These are phyloP conservation scores for Peromyscus nudipes DNA, from an alignment of 2,797 vertebrate species.

Conservation along the genomic window DNA sequence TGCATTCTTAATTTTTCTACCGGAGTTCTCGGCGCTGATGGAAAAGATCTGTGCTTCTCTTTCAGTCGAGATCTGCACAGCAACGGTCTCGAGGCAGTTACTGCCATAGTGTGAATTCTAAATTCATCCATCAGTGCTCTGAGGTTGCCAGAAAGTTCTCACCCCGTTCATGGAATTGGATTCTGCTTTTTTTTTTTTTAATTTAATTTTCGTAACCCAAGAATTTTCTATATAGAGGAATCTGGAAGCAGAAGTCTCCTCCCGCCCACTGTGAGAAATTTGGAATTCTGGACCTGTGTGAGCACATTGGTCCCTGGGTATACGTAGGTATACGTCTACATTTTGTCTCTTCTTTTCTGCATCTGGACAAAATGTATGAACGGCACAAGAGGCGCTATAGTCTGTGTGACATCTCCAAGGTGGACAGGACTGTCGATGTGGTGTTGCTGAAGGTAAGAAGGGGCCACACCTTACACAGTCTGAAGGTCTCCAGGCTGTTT, in stretches of 20 bases:
- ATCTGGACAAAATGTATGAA: conserved; percentile 94
- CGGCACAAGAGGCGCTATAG: conserved; percentile 97
- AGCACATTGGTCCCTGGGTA: conserved; percentile 67
- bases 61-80: background rate
- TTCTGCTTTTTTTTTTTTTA: conserved; percentile 71
- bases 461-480: accelerated
- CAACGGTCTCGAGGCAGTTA: background rate
- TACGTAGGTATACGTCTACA: conserved; percentile 84
- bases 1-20: conserved; percentile 80
- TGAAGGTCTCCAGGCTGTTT: background rate
- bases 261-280: conserved; percentile 88
- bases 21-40: conserved; percentile 56
- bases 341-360: background rate
- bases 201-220: conserved; percentile 13
- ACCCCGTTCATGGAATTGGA: conserved; percentile 68
- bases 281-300: conserved; percentile 56
- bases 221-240: background rate
- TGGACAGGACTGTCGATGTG: conserved; percentile 95
- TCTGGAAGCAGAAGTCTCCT: conserved; percentile 76
- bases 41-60: background rate
- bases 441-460: conserved; percentile 96
- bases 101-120: conserved; percentile 44
- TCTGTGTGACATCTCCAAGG: conserved; percentile 94
- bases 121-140: conserved; percentile 33
- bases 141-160: conserved; percentile 84